phyloP scores from a whole-genome alignment of 2,888 invertebrate genomes.

The Cephalotes varians region DNA sequence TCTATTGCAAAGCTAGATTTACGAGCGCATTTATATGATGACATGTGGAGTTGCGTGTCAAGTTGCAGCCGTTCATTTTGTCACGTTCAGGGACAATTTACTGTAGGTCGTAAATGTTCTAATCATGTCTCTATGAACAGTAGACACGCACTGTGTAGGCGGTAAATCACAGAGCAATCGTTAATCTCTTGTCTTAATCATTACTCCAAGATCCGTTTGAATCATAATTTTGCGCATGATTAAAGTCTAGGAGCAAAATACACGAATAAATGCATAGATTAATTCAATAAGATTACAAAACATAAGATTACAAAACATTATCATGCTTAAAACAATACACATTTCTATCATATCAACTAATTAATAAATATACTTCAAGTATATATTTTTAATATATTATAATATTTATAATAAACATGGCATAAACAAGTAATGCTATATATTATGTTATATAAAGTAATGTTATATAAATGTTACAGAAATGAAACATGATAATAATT shows the following conservation, averaged over 20 bases:
- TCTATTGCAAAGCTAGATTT: conserved; percentile 19
- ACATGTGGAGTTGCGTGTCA: conserved; percentile 21
- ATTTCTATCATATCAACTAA: background rate
- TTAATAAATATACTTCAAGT: background rate
- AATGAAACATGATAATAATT: background rate
- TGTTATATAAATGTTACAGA: background rate
- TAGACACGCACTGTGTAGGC: conserved; percentile 21
- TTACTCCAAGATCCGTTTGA: background rate
- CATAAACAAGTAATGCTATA: background rate
- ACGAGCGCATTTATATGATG: conserved; percentile 11
- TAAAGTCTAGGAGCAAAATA: background rate
- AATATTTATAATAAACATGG: background rate
- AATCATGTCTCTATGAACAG: conserved; percentile 26
- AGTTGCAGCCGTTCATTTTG: conserved; percentile 43
- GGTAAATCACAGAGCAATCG: conserved; percentile 62
- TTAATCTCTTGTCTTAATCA: conserved; percentile 61
- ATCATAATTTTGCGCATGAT: background rate
- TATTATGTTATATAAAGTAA: background rate
- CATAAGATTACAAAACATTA: background rate
- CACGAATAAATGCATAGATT: background rate
- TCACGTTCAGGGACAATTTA: conserved; percentile 59
- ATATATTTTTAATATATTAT: background rate
- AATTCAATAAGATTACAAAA: background rate
- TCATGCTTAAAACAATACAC: background rate
- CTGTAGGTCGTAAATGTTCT: conserved; percentile 24